Conservation (phyloP, 2,113 vertebrate species). For the Herpetotheres cachinnans region DNA sequence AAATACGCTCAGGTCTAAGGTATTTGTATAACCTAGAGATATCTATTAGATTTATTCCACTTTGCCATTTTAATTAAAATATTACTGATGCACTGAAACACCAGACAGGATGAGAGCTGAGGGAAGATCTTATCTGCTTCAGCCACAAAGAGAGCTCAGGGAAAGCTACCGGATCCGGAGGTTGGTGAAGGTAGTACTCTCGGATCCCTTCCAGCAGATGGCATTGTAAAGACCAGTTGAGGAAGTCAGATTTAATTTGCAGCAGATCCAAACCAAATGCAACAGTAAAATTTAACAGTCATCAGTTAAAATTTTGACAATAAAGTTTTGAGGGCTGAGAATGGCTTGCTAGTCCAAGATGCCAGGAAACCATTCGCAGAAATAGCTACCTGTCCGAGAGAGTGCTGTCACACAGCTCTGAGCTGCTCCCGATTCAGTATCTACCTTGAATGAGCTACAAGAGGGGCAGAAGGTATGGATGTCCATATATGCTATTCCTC, state of each 20-base stretch:
- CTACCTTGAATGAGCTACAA: neutral
- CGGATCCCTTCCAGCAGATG: neutral
- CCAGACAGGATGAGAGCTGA: neutral
- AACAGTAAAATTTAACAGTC: conserved; percentile 14
- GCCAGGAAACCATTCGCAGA: neutral
- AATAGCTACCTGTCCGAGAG: neutral
- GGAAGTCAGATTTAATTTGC: neutral
- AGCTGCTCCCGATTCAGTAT: neutral
- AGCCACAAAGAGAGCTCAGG: neutral
- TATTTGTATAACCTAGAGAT: neutral
- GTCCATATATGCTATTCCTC: accelerated
- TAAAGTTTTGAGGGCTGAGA: neutral
- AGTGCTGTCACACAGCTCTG: neutral
- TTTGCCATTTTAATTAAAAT: conserved; percentile 26
- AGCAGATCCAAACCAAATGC: conserved; percentile 18
- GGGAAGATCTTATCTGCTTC: conserved; percentile 17
- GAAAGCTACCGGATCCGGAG: neutral
- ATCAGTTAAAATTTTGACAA: neutral
- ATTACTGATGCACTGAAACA: neutral
- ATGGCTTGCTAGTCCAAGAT: neutral
- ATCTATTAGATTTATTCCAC: neutral
- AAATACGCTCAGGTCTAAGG: neutral
- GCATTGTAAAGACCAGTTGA: neutral
- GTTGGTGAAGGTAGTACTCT: neutral
- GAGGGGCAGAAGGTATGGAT: neutral